Conservation (phyloP, 2,888 invertebrate genomes). For the Eulithis prunata region DNA sequence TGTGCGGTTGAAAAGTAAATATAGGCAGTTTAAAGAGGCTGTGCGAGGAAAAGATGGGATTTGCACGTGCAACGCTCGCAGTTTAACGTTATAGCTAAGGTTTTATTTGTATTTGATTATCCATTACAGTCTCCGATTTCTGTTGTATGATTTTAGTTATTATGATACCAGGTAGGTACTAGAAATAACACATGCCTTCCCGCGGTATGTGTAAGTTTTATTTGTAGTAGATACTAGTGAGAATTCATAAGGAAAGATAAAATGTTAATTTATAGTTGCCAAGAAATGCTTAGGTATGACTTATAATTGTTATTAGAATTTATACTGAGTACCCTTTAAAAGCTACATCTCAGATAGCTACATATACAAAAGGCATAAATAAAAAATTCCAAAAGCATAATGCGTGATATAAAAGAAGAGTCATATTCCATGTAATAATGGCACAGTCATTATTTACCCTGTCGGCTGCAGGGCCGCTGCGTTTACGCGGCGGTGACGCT, state of each 20-base stretch:
- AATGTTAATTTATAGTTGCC: too few species aligned
- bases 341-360: too few species aligned
- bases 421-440: conserved; percentile 57
- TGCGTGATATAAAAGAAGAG: conserved; percentile 34
- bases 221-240: too few species aligned
- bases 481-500: conserved; percentile 30
- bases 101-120: conserved; percentile 61
- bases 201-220: too few species aligned
- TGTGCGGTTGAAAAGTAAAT: conserved; percentile 77
- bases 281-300: too few species aligned
- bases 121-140: conserved; percentile 58
- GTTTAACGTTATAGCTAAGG: conserved; percentile 48
- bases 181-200: too few species aligned
- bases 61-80: conserved; percentile 57
- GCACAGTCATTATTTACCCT: conserved; percentile 55
- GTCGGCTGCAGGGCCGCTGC: conserved; percentile 39
- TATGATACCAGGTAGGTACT: too few species aligned
- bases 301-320: too few species aligned
- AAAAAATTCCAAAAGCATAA: conserved; percentile 53
- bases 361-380: conserved; percentile 52
- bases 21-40: conserved; percentile 58
- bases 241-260: too few species aligned
- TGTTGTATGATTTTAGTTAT: conserved; percentile 19
- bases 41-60: conserved; percentile 52
- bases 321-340: too few species aligned